Base-by-base conservation (phyloP, 2,113 vertebrate genomes). In the Anolis sagrei region DNA sequence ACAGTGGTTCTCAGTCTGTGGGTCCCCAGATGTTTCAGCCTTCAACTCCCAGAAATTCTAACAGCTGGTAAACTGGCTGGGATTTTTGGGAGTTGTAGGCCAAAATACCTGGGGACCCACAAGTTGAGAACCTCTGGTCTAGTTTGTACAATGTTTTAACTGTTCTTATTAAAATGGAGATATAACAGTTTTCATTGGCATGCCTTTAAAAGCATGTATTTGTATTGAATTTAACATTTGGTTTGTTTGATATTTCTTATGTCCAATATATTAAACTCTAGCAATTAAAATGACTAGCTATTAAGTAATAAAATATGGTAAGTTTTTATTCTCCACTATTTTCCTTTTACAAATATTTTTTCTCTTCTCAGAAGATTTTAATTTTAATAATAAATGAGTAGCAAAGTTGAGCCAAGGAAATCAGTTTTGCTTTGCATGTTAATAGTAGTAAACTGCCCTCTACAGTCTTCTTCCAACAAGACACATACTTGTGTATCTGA, bases 381-480 rank as follows among this genome's bases (percentile, higher is more conserved):
- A n/a, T 76, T 76, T 54, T 18, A 87, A 87, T 76, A 68, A 77
- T 76, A 87, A 32, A 48, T 29, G 1, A 49, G 7, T 75, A 82
- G 78, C 16, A 68, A 81, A 68, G 18, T 32, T 27, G 68, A 81
- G 61, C 19, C 44, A 81, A 58, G 74, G 64, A 61, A 76, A 82
- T 70, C 76, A 62, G 49, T 76, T 78, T 77, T 77, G 49, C 64
- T 61, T 34, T 54, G 73, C 21, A 77, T 77, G 73, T 77, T 87
- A 70, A 61, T 82, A 87, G 29, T 39, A 54, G 48, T 34, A 73
- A 85, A 73, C 79, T 82, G 29, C 62, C 79, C 72, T 82, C 61
- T 68, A 54, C 18, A 81, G 61, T 86, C 73, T 81, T 76, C 34
- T 69, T 81, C 44, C 44, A 66, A 81, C 68, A 1, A 87, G 13